Evolutionary conservation across 2,797 vertebrate genomes (phyloP), one percentile per base, ranked within the genome.

Genomic region (Galagoides demidoff): DNA sequence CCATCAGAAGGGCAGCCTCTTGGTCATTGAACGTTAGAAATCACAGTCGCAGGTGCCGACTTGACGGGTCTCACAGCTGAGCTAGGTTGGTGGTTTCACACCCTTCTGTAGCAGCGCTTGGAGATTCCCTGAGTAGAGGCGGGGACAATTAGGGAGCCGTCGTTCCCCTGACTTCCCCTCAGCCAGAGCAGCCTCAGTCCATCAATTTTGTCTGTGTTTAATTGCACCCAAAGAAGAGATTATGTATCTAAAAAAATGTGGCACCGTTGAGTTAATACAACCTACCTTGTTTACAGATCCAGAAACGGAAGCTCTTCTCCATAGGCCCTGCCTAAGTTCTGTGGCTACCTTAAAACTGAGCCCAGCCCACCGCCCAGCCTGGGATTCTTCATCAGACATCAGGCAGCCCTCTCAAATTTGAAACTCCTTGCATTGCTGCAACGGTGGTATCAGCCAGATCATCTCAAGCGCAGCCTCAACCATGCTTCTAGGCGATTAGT

Each of bases 101-200:
- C 11, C 1, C 0, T 17, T 8, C 37, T n/a, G 2, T 0, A 11
- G 34, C 77, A 74, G 34, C 2, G 13, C 7, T 43, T 10, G 0
- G 1, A 25, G 63, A 3, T 5, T 55, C 17, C 49, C 27, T 1
- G 17, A 11, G 0, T 52, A 2, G n/a, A 20, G 19, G 27, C 0
- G 20, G 64, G 29, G 9, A 6, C 13, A 2, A 14, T 4, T 1
- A 22, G 14, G 63, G 31, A 19, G 22, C 13, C 77, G 64, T 12
- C 1, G 0, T 25, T 22, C 10, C 12, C 23, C n/a, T 12, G 23
- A 2, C 22, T 57, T 85, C 27, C 11, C 39, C 23, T 43, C 7
- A 31, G 10, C 39, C 49, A 19, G 10, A 19, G n/a, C 23, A 73
- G 29, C n/a, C 59, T 52, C 19, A 6, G 0, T 6, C 10, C 43